These are phyloP conservation scores for Craterocephalus amniculus DNA, from an alignment of 2,797 vertebrate genomes.

Conservation along the genomic window DNA sequence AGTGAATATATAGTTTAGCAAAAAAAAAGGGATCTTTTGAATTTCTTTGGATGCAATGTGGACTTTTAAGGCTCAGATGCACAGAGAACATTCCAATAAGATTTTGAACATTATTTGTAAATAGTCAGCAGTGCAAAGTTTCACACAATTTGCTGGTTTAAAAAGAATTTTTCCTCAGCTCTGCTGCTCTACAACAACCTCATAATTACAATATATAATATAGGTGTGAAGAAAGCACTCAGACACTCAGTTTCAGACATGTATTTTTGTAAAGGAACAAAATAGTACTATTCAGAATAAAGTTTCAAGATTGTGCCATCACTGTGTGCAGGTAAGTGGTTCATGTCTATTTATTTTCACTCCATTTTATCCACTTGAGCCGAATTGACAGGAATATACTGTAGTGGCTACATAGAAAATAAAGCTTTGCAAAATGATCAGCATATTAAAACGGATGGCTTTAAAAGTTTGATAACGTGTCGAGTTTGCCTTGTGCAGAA, in stretches of 20 bases:
- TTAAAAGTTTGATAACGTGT: neutral
- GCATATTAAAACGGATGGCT: neutral
- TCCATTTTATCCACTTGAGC: neutral
- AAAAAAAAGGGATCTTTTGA: neutral
- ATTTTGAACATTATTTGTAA: neutral
- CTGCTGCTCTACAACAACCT: neutral
- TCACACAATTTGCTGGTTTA: neutral
- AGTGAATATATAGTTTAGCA: neutral
- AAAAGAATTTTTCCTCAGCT: neutral
- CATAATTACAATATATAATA: neutral
- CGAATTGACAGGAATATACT: neutral
- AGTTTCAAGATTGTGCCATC: too few relatives aligned
- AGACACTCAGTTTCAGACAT: too few relatives aligned
- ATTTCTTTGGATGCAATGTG: neutral
- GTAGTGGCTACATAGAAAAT: neutral
- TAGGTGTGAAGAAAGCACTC: neutral
- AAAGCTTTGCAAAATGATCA: neutral
- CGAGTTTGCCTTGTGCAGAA: neutral
- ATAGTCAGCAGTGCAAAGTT: neutral
- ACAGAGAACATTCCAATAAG: constrained; percentile 5
- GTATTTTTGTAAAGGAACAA: neutral
- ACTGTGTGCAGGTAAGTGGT: neutral
- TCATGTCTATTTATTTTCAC: neutral
- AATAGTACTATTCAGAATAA: neutral
- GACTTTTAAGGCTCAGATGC: neutral